These are phyloP conservation scores for Pomacea maculata DNA, from an alignment of 1,140 invertebrate species.

Conservation along the genomic window DNA sequence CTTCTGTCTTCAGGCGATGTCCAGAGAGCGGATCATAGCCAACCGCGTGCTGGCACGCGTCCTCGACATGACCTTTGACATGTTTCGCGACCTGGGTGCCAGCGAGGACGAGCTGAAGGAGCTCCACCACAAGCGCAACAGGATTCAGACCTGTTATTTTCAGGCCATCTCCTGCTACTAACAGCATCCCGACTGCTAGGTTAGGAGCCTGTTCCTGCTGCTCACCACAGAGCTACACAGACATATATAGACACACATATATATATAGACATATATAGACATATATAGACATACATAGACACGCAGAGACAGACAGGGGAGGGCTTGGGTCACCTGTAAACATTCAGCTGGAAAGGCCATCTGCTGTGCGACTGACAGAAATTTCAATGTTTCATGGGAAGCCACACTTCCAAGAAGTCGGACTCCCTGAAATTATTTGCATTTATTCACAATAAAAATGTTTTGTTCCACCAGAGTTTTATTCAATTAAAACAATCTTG, in stretches of 20 bases:
- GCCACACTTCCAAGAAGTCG: too few species aligned
- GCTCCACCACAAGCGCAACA: conserved; percentile 40
- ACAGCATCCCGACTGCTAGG: background rate
- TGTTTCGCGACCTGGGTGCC: conserved; percentile 37
- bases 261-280: background rate
- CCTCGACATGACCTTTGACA: conserved; percentile 45
- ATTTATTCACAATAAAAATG: too few species aligned
- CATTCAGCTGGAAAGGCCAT: too few species aligned
- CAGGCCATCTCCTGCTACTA: conserved; percentile 47
- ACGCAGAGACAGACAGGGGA: background rate
- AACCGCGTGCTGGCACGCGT: conserved; percentile 37
- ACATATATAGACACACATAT: background rate
- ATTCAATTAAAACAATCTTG: too few species aligned
- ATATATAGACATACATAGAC: background rate
- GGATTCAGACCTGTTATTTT: conserved; percentile 45
- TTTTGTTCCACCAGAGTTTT: too few species aligned
- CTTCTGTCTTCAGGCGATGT: conserved; percentile 1
- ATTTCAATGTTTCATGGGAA: too few species aligned
- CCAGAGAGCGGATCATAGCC: conserved; percentile 31
- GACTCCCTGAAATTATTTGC: too few species aligned
- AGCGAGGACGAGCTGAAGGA: conserved; percentile 32
- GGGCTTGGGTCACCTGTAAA: too few species aligned
- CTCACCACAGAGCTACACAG: background rate
- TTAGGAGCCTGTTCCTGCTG: background rate
- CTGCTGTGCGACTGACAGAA: too few species aligned